These are phyloP conservation scores for Mormyrus hasselquistii DNA, from an alignment of 2,797 vertebrate genomes.

Conservation along the genomic window DNA sequence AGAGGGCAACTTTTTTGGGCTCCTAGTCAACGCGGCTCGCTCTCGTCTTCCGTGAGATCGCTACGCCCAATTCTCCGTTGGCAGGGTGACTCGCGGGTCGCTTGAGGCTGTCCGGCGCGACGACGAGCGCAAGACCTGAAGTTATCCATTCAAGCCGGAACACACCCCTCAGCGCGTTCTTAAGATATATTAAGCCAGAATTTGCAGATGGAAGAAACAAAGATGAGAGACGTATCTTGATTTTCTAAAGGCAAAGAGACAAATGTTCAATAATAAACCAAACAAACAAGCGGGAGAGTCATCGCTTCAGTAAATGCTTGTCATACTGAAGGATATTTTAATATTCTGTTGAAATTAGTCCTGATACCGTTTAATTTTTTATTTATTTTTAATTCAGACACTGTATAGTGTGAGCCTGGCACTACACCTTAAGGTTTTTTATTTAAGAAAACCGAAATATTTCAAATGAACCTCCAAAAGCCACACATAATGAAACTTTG, in stretches of 20 bases:
- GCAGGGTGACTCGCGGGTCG: slow-evolving; percentile 31
- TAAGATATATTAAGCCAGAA: background rate
- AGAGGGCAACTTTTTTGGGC: slow-evolving; percentile 7
- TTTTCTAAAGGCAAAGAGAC: background rate
- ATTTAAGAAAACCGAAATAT: background rate
- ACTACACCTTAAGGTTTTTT: background rate
- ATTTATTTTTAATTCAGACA: background rate
- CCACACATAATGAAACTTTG: background rate
- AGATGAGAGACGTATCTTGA: background rate
- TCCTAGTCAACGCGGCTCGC: slow-evolving; percentile 21
- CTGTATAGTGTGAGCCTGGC: background rate
- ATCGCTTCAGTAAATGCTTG: background rate
- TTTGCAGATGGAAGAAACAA: background rate
- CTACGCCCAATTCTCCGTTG: slow-evolving; percentile 23
- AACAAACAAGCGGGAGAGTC: background rate
- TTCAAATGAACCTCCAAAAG: background rate
- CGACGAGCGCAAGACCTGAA: slow-evolving; percentile 20
- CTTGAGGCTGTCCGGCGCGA: slow-evolving; percentile 34
- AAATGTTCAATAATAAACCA: background rate
- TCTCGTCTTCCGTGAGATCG: slow-evolving; percentile 33
- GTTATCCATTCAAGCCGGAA: background rate
- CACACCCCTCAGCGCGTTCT: background rate
- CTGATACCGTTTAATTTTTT: background rate
- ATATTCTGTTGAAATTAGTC: background rate
- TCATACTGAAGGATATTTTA: background rate